Base-by-base conservation (phyloP, 2,113 vertebrate genomes). In the Holacanthus passer region DNA sequence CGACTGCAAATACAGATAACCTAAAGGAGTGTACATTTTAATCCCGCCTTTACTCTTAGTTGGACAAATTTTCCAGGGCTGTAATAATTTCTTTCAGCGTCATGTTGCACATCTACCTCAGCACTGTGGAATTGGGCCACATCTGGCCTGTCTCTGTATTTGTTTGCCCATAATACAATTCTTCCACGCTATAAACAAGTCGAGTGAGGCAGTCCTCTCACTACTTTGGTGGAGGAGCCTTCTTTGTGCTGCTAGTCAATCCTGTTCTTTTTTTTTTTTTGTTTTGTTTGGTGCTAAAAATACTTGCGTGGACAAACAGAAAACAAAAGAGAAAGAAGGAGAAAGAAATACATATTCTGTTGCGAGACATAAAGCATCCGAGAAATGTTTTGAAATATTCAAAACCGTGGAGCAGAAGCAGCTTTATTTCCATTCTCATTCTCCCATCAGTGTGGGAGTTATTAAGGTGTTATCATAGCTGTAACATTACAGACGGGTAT, bases 111-210 rank as follows among this genome's bases (percentile, higher is more conserved):
- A 67, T 35, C 52, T 32, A 35, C 29, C 41, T 69, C 35, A 53
- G 48, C 53, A 29, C 41, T 48, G 55, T 59, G 58, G 43, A 27
- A 50, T 4, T 31, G 67, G 53, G 79, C 56, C 73, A 55, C 84
- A 86, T 85, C 88, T 84, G 79, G 65, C 27, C 74, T 45, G 7
- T 50, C 47, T 73, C 48, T 58, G 60, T 69, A 32, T 77, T 76
- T 84, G 81, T 84, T 84, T 88, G 39, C 84, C 73, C 22, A 20
- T 88, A 80, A 84, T 85, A 24, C 59, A 73, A 73, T 76, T 63
- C 53, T 72, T 72, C 70, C 16, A 6, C 65, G 75, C 73, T 60
- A 35, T 79, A 86, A 87, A 90, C 85, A 86, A 82, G 72, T 72
- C 2, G 24, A 80, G 52, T 7, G 39, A 84, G 53, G 45, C 69